Base-by-base conservation (phyloP, 1,140 invertebrate genomes). In the Drosophila kurseongensis region DNA sequence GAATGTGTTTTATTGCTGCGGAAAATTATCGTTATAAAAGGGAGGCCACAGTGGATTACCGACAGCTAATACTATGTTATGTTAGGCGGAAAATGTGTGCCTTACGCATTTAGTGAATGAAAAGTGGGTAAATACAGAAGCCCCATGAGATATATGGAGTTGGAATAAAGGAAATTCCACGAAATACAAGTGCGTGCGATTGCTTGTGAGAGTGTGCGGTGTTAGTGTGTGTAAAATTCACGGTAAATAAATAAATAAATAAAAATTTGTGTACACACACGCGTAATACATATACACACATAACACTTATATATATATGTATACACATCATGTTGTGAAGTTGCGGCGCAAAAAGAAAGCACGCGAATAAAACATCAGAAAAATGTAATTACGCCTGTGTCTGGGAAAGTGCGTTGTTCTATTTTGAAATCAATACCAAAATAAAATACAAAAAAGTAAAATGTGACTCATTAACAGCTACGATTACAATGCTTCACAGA, bases 371-470 rank as follows among this genome's bases (percentile, higher is more conserved):
- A 89, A 76, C 62, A 65, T 57, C 68, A 61, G 58, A 76, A 72
- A 75, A 68, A 69, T 50, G 55, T 58, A 80, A 85, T 86, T 86
- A 85, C 59, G 66, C 66, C 68, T 77, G 69, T 68, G 80, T 71
- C 68, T 78, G 65, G 63, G 68, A 86, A 89, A 89, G 85, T 90
- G 84, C 85, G 84, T 89, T 77, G 85, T 89, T 88, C 52, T 82
- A 80, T 88, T 84, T 90, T 90, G 77, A 90, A 89, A 89, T 90
- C 84, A 80, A 89, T 89, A 89, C 77, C 74, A 84, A 89, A 89
- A 88, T 86, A 86, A 82, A 63, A 75, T 67, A 76, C 36, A 69
- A 51, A 56, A 57, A 23, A 55, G 55, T 8, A 44, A 44, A 16
- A 44, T 8, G 51, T 36, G 51, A 41, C 50, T 14, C 13, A 68